A percentile compares a stretch with the other conserved stretches of the same genome.
phyloP scores from a whole-genome alignment of 2,113 vertebrate species.

The Tiliqua scincoides region DNA sequence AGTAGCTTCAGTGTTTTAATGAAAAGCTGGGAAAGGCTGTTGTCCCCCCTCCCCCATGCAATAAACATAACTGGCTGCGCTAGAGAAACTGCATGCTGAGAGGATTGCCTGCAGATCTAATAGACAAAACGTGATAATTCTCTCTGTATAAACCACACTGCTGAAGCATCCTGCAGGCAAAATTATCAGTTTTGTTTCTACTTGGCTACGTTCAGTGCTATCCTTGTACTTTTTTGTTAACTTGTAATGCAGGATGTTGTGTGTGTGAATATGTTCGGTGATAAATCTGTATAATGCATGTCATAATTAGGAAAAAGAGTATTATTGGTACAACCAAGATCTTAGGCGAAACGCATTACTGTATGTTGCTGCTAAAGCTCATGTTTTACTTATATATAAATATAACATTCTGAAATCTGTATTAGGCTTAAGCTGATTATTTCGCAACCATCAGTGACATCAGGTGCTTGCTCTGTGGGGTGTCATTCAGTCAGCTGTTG shows the following conservation, averaged over 20 bases:
- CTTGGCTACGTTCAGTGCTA: neutral
- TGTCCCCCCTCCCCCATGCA: neutral
- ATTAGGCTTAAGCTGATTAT: no score
- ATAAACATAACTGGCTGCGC: neutral
- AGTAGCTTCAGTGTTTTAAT: neutral
- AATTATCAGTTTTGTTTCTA: neutral
- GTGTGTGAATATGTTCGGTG: neutral
- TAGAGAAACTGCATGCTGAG: neutral
- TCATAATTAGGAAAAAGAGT: neutral
- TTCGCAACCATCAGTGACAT: neutral
- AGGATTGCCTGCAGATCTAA: neutral
- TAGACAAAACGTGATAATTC: conserved; percentile 6
- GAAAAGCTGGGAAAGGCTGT: neutral
- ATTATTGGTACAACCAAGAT: neutral
- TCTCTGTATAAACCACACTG: conserved; percentile 3
- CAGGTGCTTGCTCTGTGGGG: neutral
- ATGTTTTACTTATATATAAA: no score
- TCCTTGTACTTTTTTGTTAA: neutral
- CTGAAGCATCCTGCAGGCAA: neutral
- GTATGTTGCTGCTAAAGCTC: neutral
- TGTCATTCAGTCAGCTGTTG: neutral
- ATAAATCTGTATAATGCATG: neutral
- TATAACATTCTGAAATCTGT: neutral
- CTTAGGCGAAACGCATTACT: neutral
- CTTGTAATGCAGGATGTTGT: neutral